Evolutionary conservation across 1,140 invertebrate genomes (phyloP).

Genomic region (Mesaphorura yosii): DNA sequence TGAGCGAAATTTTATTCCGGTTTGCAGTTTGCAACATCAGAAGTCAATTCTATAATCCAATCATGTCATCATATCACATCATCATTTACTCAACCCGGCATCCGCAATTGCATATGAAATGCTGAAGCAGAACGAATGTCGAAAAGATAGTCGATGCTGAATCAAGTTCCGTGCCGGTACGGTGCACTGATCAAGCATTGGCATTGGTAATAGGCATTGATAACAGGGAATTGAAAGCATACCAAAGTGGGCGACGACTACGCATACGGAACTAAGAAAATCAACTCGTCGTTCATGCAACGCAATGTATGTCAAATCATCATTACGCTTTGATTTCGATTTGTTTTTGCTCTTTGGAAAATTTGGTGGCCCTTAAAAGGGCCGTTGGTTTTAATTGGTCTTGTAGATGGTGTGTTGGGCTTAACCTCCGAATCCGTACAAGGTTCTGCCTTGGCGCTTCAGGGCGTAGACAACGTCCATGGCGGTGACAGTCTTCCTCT

Average conservation of each 20-base stretch:
- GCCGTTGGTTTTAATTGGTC: slow-evolving; percentile 31
- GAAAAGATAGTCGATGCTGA: no score
- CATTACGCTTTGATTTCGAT: not conserved
- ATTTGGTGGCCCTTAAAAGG: slow-evolving; percentile 37
- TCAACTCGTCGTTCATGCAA: not conserved
- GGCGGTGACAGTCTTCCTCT: slow-evolving; percentile 53
- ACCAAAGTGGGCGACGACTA: not conserved
- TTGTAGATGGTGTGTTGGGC: not conserved
- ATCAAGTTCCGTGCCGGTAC: no score
- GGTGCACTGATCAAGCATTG: no score
- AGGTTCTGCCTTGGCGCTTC: slow-evolving; percentile 61
- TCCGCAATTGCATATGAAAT: no score
- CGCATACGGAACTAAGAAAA: not conserved
- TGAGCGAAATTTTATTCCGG: no score
- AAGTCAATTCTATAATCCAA: no score
- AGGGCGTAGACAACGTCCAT: slow-evolving; percentile 79
- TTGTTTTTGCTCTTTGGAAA: slow-evolving; percentile 19
- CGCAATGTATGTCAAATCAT: not conserved
- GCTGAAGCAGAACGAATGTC: no score
- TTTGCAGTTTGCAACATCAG: no score
- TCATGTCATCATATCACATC: no score
- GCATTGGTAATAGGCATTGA: no score
- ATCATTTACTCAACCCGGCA: no score
- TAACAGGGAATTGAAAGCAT: no score
- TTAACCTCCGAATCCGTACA: slow-evolving; percentile 50